Percentiles rank a stretch among this genome's conserved stretches.
phyloP scores from a whole-genome alignment of 2,888 invertebrate genomes.

The Andrena praecox region DNA sequence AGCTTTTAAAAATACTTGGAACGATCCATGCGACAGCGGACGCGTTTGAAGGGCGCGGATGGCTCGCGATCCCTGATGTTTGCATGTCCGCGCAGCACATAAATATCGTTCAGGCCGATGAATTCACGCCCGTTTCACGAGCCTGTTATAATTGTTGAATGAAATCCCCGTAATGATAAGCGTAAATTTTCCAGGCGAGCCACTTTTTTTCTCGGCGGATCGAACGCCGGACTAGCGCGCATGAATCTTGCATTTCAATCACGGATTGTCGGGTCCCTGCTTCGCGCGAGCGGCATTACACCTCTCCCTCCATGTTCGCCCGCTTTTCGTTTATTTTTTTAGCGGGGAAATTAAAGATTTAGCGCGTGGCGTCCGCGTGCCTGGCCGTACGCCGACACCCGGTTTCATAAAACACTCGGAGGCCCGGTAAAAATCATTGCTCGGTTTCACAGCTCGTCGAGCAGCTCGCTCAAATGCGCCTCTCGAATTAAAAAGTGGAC shows the following conservation, averaged over 20 bases:
- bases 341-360: constrained; percentile 58
- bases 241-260: constrained; percentile 68
- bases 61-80: neutral
- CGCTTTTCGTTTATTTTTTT: neutral
- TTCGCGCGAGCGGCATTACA: constrained; percentile 26
- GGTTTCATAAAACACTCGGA: constrained; percentile 67
- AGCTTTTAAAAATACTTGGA: too few relatives aligned
- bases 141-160: constrained; percentile 33
- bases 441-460: constrained; percentile 63
- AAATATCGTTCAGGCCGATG: constrained; percentile 15
- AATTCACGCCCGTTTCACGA: neutral
- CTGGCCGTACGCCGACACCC: constrained; percentile 36
- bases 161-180: constrained; percentile 5
- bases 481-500: constrained; percentile 53
- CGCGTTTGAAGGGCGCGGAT: too few relatives aligned
- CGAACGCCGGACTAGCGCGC: constrained; percentile 3
- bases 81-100: neutral
- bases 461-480: constrained; percentile 49
- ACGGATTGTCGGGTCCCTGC: constrained; percentile 31
- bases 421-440: constrained; percentile 75
- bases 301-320: neutral
- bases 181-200: constrained; percentile 7
- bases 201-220: neutral
- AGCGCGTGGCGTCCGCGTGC: constrained; percentile 36
- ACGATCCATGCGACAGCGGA: too few relatives aligned